Base-by-base conservation (phyloP, 2,797 vertebrate species). In the Rhynchotus rufescens region DNA sequence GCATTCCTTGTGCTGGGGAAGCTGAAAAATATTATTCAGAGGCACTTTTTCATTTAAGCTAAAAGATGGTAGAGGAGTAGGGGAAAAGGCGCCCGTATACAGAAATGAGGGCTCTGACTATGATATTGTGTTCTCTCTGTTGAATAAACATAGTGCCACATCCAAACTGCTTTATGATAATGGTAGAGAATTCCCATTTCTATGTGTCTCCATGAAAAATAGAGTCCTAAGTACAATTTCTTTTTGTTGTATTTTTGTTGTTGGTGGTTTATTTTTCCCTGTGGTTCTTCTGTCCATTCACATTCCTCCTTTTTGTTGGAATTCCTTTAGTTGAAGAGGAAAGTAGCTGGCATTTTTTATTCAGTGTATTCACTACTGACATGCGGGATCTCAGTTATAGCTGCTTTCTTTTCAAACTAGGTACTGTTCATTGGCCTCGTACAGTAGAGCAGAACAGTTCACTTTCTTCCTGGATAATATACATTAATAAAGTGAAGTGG, bases 401-500 rank as follows among this genome's bases (percentile, higher is more conserved):
- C 36, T 51, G 44, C 22, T 80, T 57, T 81, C 28, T 80, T 77
- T 61, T 81, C 67, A 84, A 72, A 73, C 71, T n/a, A 68, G n/a
- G 73, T 84, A 59, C 22, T 56, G 36, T 77, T 78, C 65, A 54
- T 66, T 1, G 3, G 54, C 26, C 59, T 54, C 71, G 26, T 30
- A 45, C 30, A 23, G 65, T 60, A 45, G 47, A 75, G 40, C 16
- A 79, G 34, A 85, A 85, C 21, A 94, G 28, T 66, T 93, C 38
- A 34, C 4, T 30, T 75, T 86, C 42, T 52, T 88, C 80, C 51
- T 71, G 30, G 76, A 34, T 49, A 77, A 9, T 67, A 21, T 49
- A 45, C 45, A 65, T 49, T 59, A 71, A 91, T 77, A 93, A 91
- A 92, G 89, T 59, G 54, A 85, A 74, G 66, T 87, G 64, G 85